Evolutionary conservation across 2,797 vertebrate species (phyloP), one percentile per base, ranked within the genome.

Genomic region (Anas flavirostris): DNA sequence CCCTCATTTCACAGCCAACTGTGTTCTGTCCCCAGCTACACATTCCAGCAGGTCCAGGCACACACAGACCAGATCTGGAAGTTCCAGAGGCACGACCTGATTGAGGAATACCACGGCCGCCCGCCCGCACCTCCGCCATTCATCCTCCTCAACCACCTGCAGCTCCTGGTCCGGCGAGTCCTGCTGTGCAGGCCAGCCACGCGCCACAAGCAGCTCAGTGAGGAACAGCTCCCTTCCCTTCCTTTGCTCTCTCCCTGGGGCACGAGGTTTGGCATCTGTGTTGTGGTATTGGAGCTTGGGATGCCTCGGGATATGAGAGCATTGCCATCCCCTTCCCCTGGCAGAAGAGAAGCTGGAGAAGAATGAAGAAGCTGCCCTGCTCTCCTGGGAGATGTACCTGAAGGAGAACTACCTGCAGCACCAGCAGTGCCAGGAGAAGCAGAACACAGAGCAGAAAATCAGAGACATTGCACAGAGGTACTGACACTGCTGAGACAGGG

Each of bases 61-160:
- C 99, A 99, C 98, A 99, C 99, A 0, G 99, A 99, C 97, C 98
- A 98, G 79, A 99, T 99, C 94, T 99, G 99, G 99, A 99, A 99
- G 98, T 99, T 99, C 96, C 99, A 99, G 96, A 97, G 99, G 44
- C 99, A 99, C 0, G 98, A 99, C 96, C 97, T 99, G 63, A 99
- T 99, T 1, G 98, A 99, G 95, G 99, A 99, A 85, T 99, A 99
- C 95, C 98, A 99, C 11, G 97, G 98, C 69, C 98, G 99, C 5
- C 99, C 99, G 0, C 96, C 98, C 0, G 98, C 98, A 0, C 99
- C 99, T 0, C 99, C 99, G 0, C 99, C 99, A 41, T 97, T 99
- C 94, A 99, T 99, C 97, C 97, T 99, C 29, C 86, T 99, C 91
- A 99, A 98, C 96, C 99, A 99, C 93, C 88, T 99, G 85, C 98